phyloP scores from a whole-genome alignment of 2,113 vertebrate species.

The Microcebus ravelobensis region DNA sequence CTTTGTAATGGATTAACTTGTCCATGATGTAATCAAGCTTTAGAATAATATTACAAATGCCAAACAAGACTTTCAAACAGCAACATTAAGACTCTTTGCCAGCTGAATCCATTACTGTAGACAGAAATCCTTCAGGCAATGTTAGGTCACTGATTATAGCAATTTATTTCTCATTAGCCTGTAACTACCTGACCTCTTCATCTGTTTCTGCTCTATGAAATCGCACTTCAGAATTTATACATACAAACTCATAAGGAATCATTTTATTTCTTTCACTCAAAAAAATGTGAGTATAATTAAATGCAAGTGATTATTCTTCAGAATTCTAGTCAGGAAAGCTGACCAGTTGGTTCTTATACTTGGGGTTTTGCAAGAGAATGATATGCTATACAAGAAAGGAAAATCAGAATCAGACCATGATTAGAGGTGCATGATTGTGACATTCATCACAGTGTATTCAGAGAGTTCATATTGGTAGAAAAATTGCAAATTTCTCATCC shows the following conservation, averaged over 20 bases:
- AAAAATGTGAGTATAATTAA: constrained; percentile 60
- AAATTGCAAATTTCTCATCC: not conserved
- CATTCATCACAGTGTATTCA: constrained; percentile 11
- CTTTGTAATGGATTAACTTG: constrained; percentile 77
- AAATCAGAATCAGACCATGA: not conserved
- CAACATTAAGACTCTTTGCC: constrained; percentile 40
- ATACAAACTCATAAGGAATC: constrained; percentile 68
- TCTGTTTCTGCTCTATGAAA: constrained; percentile 75
- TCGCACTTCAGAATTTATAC: constrained; percentile 63
- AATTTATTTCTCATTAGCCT: constrained; percentile 82
- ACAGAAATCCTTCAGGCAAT: constrained; percentile 78
- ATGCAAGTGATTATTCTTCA: constrained; percentile 31
- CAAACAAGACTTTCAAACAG: constrained; percentile 61
- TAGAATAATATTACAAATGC: constrained; percentile 69
- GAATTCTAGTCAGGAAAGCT: constrained; percentile 16
- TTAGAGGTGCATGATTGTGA: not conserved
- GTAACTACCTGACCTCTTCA: constrained; percentile 80
- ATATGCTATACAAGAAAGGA: not conserved
- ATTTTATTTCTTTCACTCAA: constrained; percentile 66
- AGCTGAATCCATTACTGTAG: constrained; percentile 70
- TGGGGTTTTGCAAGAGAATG: not conserved
- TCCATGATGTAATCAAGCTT: constrained; percentile 72
- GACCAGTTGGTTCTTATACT: not conserved
- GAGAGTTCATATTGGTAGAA: not conserved
- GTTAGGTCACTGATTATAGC: constrained; percentile 73